A percentile compares a stretch with the other conserved stretches of the same genome.
phyloP scores from a whole-genome alignment of 2,113 vertebrate genomes.

The Columbina picui region DNA sequence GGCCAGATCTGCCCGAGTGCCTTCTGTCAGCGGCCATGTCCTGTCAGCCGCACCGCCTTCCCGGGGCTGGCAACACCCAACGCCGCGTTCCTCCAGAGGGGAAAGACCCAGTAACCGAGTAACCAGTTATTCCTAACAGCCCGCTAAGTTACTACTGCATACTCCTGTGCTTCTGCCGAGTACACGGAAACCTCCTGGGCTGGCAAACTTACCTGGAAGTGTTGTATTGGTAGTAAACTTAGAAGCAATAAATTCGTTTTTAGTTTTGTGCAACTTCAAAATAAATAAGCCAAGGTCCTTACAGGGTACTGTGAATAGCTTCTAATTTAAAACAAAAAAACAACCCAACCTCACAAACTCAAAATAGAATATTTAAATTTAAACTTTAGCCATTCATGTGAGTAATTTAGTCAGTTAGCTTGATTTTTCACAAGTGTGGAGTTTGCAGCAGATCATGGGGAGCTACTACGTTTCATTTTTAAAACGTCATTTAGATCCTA shows the following conservation, averaged over 20 bases:
- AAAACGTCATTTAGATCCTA: neutral
- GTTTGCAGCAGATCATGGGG: neutral
- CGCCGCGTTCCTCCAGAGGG: accelerated
- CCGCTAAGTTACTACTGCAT: accelerated
- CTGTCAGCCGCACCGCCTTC: too few species aligned
- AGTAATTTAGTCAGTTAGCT: neutral
- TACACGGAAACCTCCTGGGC: neutral
- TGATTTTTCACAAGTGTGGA: neutral
- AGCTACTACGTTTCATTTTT: neutral
- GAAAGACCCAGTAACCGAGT: neutral
- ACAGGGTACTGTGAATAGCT: neutral
- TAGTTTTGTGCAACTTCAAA: neutral
- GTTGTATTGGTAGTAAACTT: neutral
- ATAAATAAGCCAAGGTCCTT: neutral
- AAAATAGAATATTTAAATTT: neutral
- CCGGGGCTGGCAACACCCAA: accelerated
- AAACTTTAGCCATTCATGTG: neutral
- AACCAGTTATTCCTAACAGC: too few species aligned
- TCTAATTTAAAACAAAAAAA: neutral
- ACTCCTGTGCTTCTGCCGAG: accelerated
- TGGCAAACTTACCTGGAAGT: accelerated
- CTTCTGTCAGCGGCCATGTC: accelerated
- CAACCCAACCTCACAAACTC: neutral
- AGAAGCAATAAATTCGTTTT: neutral
- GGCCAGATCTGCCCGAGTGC: neutral